A percentile compares a stretch with the other conserved stretches of the same genome.
Evolutionary conservation across 2,888 invertebrate species (phyloP).

Genomic region (Cistogaster globosa): DNA sequence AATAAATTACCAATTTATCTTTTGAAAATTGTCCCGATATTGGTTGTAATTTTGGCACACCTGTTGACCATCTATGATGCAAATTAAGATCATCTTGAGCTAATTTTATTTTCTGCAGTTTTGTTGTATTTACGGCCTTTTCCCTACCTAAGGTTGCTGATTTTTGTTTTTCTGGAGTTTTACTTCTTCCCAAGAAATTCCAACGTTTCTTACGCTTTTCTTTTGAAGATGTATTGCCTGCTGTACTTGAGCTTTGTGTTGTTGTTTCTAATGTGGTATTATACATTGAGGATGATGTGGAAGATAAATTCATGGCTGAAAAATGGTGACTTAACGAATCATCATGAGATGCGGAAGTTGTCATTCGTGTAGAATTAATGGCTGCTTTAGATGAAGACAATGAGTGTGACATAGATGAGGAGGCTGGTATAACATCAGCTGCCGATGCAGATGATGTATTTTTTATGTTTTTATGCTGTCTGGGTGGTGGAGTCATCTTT

Average conservation of each 20-base stretch:
- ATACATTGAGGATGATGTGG: constrained; percentile 80
- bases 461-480: constrained; percentile 79
- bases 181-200: constrained; percentile 87
- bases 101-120: constrained; percentile 79
- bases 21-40: constrained; percentile 90
- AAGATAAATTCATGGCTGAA: constrained; percentile 79
- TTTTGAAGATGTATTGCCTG: constrained; percentile 82
- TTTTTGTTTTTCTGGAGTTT: constrained; percentile 85
- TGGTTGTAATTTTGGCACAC: constrained; percentile 87
- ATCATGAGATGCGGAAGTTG: constrained; percentile 68
- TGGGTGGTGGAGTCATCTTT: constrained; percentile 75
- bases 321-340: constrained; percentile 78
- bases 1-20: constrained; percentile 87
- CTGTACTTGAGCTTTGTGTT: constrained; percentile 63
- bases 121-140: constrained; percentile 82
- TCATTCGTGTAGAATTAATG: constrained; percentile 50
- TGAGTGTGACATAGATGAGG: constrained; percentile 32
- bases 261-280: constrained; percentile 79
- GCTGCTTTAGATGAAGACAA: constrained; percentile 26
- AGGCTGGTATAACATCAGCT: constrained; percentile 74
- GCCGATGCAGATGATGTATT: constrained; percentile 70
- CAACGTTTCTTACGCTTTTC: constrained; percentile 87
- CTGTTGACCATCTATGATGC: constrained; percentile 89
- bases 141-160: constrained; percentile 89
- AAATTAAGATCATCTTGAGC: constrained; percentile 83